Evolutionary conservation across 53 echinoderm and acorn worm species (phyloP).

Genomic region (Hippasteria phrygiana): DNA sequence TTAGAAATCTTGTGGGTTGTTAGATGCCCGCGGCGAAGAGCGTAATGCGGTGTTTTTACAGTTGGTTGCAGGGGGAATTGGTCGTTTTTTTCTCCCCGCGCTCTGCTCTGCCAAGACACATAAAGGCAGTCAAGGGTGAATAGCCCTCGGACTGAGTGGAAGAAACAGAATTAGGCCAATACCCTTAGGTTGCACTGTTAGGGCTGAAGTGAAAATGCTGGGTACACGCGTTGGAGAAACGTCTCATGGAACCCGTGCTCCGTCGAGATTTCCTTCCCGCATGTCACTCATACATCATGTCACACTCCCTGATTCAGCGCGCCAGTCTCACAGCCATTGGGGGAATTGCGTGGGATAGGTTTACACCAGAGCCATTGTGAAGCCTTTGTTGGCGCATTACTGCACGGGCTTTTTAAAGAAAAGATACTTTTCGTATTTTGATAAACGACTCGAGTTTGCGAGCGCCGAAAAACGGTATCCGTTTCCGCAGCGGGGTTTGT

Average conservation of each 20-base stretch:
- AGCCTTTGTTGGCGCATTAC: conserved; percentile 10
- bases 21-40: conserved; percentile 39
- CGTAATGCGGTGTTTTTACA: conserved; percentile 44
- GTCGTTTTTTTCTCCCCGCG: neutral
- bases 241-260: neutral
- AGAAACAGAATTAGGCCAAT: conserved; percentile 10
- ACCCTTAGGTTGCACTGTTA: conserved; percentile 19
- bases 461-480: neutral
- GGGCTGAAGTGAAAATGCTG: neutral
- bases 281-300: conserved; percentile 33
- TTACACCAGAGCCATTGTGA: neutral
- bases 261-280: conserved; percentile 1
- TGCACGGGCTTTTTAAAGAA: neutral
- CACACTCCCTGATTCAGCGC: conserved; percentile 4
- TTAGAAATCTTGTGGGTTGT: neutral
- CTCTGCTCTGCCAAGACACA: neutral
- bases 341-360: conserved; percentile 1
- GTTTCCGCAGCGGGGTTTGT: neutral
- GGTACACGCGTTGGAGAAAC: neutral
- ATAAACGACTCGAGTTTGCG: neutral
- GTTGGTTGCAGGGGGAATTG: conserved; percentile 34
- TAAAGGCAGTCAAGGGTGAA: conserved; percentile 5
- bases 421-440: conserved; percentile 24
- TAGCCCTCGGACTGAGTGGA: neutral
- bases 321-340: neutral